Base-by-base conservation (phyloP, 2,113 vertebrate species). In the Microcebus ravelobensis region DNA sequence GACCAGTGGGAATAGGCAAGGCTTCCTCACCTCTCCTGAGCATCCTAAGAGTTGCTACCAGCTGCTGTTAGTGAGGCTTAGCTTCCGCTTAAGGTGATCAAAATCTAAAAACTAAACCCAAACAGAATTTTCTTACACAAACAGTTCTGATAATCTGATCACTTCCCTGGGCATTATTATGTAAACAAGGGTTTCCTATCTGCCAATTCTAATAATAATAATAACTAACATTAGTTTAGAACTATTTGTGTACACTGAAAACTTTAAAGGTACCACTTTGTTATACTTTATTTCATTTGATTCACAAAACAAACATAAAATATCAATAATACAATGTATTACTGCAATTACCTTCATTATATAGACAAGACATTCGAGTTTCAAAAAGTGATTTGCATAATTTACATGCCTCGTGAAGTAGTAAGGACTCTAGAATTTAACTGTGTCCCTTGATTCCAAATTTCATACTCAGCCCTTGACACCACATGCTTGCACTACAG, bases 61-160 rank as follows among this genome's bases (percentile, higher is more conserved):
- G 23, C 52, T 45, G 11, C 55, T 77, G 17, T 42, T 39, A 85
- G 59, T 77, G 87, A 96, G 57, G 73, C 89, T 97, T 81, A 93
- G 91, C 50, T 68, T 95, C 71, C 85, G 50, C 45, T 94, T 73
- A 83, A 77, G 42, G 52, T 79, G 95, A 95, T 81, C 84, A 95
- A 94, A 91, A 89, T 95, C 87, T 77, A 42, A 76, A 96, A 88
- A 29, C 59, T 77, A 91, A 96, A 87, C 17, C 55, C 90, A 84
- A 90, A 93, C 50, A 81, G 50, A 96, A 70, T 77, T 89, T 81
- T 52, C 57, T 74, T 57, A 27, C 18, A 42, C 68, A 94, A 96
- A 36, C 80, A 95, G 87, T 84, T 87, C 70, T 91, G 57, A 50
- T 80, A 84, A 94, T 39, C 25, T 11, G 67, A 74, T 97, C 70